A percentile compares a stretch with the other conserved stretches of the same genome.
phyloP scores from a whole-genome alignment of 2,113 vertebrate species.

The Eulemur rufifrons region DNA sequence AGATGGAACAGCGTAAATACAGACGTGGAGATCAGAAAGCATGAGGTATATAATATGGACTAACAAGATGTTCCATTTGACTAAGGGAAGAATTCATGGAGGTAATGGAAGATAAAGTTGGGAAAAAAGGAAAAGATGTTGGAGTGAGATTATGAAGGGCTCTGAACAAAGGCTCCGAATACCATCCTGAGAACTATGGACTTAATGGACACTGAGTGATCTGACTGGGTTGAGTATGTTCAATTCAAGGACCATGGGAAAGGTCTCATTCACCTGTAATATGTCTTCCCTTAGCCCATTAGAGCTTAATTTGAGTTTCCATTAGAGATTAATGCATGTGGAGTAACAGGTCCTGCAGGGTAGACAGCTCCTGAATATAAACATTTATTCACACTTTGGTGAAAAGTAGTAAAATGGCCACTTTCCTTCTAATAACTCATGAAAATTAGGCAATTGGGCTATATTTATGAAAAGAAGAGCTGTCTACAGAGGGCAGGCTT shows the following conservation, averaged over 20 bases:
- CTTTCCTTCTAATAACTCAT: background rate
- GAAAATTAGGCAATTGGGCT: background rate
- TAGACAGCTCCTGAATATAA: background rate
- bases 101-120: background rate
- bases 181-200: background rate
- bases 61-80: background rate
- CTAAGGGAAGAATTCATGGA: background rate
- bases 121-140: conserved; percentile 12
- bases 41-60: background rate
- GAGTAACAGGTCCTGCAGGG: background rate
- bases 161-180: background rate
- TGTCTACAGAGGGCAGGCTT: background rate
- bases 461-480: background rate
- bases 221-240: background rate
- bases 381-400: background rate
- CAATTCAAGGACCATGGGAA: background rate
- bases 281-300: background rate
- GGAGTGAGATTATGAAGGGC: background rate
- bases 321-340: background rate
- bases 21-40: background rate
- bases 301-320: background rate
- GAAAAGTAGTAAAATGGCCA: conserved; percentile 23
- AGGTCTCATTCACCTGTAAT: background rate
- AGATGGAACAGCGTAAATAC: background rate
- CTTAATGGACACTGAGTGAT: background rate